Base-by-base conservation (phyloP, 2,888 invertebrate species). In the Apotomis turbidana region DNA sequence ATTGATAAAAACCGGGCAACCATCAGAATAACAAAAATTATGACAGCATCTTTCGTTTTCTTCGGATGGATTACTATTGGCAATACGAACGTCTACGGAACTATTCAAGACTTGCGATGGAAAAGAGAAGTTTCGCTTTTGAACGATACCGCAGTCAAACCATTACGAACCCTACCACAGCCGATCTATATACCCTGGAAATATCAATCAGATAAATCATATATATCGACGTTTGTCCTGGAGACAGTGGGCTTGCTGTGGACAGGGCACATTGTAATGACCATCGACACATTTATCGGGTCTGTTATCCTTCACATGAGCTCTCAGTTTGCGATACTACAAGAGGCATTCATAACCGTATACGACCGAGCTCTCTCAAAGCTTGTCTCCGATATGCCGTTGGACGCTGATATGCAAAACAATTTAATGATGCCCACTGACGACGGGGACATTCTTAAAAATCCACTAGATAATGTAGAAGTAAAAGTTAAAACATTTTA, bases 151-250 rank as follows among this genome's bases (percentile, higher is more conserved):
- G 71, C 78, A 12, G 57, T 70, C 0, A 84, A 70, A 62, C 91
- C 91, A 0, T 72, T 80, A 1, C 84, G 93, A n/a, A 85, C 86
- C 3, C 78, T 93, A 2, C 91, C 93, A 0, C 92, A 91, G 60
- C 91, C 93, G 2, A 90, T 93, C 74, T 93, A 87, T 76, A 93
- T 93, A 74, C 93, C 93, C n/a, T 93, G 93, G 93, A 78, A 84
- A 41, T 91, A 90, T 76, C 90, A 93, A 75, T 79, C 81, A 49
- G 90, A 93, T 49, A 70, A 67, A 13, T 81, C 87, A 0, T 93
- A 86, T 61, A 85, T 91, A 68, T 82, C 84, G 4, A 91, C 93
- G 0, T 91, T 90, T 74, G 78, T 87, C 3, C 76, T 93, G 9
- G 93, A 92, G 79, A 89, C 91, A 10, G 76, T 89, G 1, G 93